phyloP scores from a whole-genome alignment of 2,113 vertebrate genomes.

The Onychorhynchus coronatus region DNA sequence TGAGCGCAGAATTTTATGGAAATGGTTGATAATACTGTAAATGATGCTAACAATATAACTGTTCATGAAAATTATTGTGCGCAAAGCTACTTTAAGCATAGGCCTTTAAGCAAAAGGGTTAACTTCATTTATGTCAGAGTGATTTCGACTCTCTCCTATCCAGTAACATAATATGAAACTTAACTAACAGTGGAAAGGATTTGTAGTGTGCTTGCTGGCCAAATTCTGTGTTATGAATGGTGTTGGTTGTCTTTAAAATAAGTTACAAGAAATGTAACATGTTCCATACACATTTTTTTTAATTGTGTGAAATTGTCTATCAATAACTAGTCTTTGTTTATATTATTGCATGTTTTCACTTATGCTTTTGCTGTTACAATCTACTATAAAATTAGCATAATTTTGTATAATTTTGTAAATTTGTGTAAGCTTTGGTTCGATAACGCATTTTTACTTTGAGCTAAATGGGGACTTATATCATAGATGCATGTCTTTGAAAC shows the following conservation, averaged over 20 bases:
- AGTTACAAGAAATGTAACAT: neutral
- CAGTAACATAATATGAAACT: neutral
- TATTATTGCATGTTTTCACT: neutral
- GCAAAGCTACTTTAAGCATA: neutral
- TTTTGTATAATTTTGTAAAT: neutral
- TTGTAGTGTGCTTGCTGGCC: neutral
- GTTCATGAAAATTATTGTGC: neutral
- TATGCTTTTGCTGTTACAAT: neutral
- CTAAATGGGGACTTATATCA: neutral
- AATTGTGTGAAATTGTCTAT: neutral
- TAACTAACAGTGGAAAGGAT: neutral
- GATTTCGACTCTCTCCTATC: neutral
- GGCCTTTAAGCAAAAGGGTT: neutral
- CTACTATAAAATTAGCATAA: neutral
- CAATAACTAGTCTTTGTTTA: neutral
- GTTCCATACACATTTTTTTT: neutral
- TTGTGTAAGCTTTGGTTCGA: neutral
- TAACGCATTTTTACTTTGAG: neutral
- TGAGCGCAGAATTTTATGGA: neutral
- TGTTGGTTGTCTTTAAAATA: neutral
- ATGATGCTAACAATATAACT: neutral
- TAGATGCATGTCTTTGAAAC: neutral
- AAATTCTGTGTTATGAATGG: neutral
- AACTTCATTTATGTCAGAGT: neutral
- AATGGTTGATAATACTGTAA: neutral